Percentiles rank a stretch among this genome's conserved stretches.
These are phyloP conservation scores for Drosophila trichaetosa DNA, from an alignment of 2,888 invertebrate species.

Conservation along the genomic window DNA sequence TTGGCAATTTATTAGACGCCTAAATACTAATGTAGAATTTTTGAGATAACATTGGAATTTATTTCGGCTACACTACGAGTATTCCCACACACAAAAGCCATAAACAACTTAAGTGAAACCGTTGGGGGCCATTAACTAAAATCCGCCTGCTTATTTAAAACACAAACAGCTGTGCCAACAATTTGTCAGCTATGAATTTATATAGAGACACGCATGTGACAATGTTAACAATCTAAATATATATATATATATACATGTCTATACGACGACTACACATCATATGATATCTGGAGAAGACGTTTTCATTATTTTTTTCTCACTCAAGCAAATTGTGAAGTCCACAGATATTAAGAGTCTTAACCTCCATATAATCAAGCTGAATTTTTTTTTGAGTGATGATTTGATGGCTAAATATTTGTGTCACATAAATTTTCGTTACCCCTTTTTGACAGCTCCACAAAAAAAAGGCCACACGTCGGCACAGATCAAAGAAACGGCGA, in stretches of 20 bases:
- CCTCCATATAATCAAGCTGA: slow-evolving; percentile 50
- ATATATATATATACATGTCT: slow-evolving; percentile 3
- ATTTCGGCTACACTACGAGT: slow-evolving; percentile 19
- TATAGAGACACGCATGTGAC: slow-evolving; percentile 38
- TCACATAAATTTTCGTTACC: slow-evolving; percentile 70
- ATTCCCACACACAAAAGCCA: slow-evolving; percentile 65
- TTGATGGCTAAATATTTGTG: slow-evolving; percentile 74
- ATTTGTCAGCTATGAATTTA: slow-evolving; percentile 69
- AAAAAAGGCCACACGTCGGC: slow-evolving; percentile 67
- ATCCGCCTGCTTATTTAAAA: slow-evolving; percentile 76
- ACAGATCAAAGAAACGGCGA: slow-evolving; percentile 67
- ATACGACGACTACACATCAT: slow-evolving; percentile 4
- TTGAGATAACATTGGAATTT: slow-evolving; percentile 51
- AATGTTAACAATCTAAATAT: slow-evolving; percentile 27
- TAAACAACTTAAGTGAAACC: slow-evolving; percentile 80
- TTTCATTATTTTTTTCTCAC: slow-evolving; percentile 20
- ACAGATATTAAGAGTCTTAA: slow-evolving; percentile 58
- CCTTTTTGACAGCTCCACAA: slow-evolving; percentile 55
- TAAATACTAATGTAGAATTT: slow-evolving; percentile 17
- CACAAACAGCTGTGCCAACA: slow-evolving; percentile 78
- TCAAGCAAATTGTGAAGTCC: slow-evolving; percentile 30
- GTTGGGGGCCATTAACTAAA: slow-evolving; percentile 79
- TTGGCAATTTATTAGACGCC: slow-evolving; percentile 40
- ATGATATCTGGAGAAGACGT: slow-evolving; percentile 21
- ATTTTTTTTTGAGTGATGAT: slow-evolving; percentile 46